phyloP scores from a whole-genome alignment of 2,797 vertebrate species.

The Odontamblyopus lacepedii region DNA sequence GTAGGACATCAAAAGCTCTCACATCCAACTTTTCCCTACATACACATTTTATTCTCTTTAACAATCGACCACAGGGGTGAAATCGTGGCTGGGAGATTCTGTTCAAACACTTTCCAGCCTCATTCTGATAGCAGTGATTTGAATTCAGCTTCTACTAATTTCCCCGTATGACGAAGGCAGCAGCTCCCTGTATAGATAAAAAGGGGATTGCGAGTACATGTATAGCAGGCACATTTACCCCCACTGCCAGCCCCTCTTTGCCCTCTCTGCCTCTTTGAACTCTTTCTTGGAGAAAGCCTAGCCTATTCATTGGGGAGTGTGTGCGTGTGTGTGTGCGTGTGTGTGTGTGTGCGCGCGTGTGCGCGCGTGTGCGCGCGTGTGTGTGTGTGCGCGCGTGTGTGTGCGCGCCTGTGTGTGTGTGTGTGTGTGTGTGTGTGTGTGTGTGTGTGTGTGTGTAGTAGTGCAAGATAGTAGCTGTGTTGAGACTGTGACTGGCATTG shows the following conservation, averaged over 20 bases:
- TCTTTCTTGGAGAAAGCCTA: constrained; percentile 65
- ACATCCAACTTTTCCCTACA: constrained; percentile 34
- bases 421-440: background rate
- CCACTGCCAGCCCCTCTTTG: constrained; percentile 32
- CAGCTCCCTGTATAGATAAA: constrained; percentile 67
- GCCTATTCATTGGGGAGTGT: constrained; percentile 70
- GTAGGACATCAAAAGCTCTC: constrained; percentile 62
- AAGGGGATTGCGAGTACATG: constrained; percentile 61
- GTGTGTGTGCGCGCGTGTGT: too few species aligned
- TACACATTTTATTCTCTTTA: constrained; percentile 52
- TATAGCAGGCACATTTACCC: constrained; percentile 63
- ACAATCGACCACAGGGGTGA: constrained; percentile 63
- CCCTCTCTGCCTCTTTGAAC: constrained; percentile 73
- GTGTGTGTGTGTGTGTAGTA: constrained; percentile 11
- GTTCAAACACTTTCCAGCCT: constrained; percentile 56
- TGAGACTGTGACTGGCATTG: constrained; percentile 64
- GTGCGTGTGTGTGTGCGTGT: background rate
- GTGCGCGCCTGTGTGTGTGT: too few species aligned
- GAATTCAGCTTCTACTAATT: constrained; percentile 69
- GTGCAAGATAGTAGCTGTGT: constrained; percentile 62
- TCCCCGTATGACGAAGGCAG: constrained; percentile 53
- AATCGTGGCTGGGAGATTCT: constrained; percentile 57
- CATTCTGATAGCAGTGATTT: constrained; percentile 64
- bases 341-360: constrained; percentile 24
- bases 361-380: background rate